Evolutionary conservation across 1,140 invertebrate species (phyloP).

Genomic region (Drosophila gunungcola): DNA sequence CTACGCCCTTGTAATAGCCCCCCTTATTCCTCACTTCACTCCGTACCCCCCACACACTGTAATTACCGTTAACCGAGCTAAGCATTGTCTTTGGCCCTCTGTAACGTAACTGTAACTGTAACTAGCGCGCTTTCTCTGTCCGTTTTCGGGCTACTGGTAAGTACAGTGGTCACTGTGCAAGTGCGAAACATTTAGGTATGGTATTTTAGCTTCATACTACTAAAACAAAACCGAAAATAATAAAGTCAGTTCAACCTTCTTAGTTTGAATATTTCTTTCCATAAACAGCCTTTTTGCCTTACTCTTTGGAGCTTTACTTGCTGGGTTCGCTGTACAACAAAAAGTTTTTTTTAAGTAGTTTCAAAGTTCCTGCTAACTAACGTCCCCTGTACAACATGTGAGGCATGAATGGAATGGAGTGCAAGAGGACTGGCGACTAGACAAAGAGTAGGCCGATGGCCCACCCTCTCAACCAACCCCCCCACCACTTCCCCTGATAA

Average conservation of each 20-base stretch:
- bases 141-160: slow-evolving; percentile 38
- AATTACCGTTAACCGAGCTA: slow-evolving; percentile 52
- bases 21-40: not conserved
- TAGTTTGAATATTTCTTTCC: too few species aligned
- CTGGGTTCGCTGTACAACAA: too few species aligned
- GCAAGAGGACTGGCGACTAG: slow-evolving; percentile 34
- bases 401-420: slow-evolving; percentile 35
- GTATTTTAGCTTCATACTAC: not conserved
- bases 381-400: slow-evolving; percentile 1
- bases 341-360: too few species aligned
- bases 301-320: too few species aligned
- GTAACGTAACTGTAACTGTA: slow-evolving; percentile 68
- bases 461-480: slow-evolving; percentile 11
- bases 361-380: not conserved
- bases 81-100: slow-evolving; percentile 46
- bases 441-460: slow-evolving; percentile 43
- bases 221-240: too few species aligned
- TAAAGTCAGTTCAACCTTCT: too few species aligned
- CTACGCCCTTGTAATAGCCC: not conserved
- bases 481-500: slow-evolving; percentile 2
- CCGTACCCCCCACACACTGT: slow-evolving; percentile 13
- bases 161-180: slow-evolving; percentile 4
- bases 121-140: slow-evolving; percentile 70
- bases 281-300: too few species aligned
- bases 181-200: not conserved